Conservation (phyloP, 2,113 vertebrate genomes). For the Oxyruncus cristatus region DNA sequence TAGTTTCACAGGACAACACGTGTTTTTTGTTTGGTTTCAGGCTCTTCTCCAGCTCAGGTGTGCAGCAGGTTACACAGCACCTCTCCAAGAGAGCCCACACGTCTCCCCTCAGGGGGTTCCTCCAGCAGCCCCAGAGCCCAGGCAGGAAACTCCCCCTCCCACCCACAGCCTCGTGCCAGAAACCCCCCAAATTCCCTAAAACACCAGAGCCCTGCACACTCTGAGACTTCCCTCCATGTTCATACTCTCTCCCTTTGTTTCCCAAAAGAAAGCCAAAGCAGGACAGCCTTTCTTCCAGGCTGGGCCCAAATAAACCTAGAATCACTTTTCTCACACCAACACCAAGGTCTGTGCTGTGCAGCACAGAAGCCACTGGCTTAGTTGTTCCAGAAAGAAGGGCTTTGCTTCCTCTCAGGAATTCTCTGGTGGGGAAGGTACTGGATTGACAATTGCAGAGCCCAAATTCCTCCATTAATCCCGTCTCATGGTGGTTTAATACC, state of each 20-base stretch:
- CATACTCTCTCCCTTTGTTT: not conserved
- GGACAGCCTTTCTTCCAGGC: not conserved
- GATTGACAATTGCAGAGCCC: constrained; percentile 34
- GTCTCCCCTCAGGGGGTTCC: not conserved
- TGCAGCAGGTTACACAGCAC: not conserved
- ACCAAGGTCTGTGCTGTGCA: fast-evolving
- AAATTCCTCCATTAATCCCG: constrained; percentile 55
- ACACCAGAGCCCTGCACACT: not conserved
- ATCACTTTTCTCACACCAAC: not conserved
- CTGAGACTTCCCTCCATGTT: fast-evolving
- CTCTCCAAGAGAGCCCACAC: not conserved
- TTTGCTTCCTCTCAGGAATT: not conserved
- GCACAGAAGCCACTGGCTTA: not conserved
- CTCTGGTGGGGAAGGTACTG: fast-evolving
- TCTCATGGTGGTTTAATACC: constrained; percentile 39
- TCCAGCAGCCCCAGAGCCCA: not conserved
- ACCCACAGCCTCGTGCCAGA: not conserved
- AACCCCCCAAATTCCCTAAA: not conserved
- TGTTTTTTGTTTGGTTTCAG: not conserved
- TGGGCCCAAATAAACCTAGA: not conserved
- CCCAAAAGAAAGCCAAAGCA: not conserved
- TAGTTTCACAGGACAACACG: fast-evolving
- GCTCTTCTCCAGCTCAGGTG: not conserved
- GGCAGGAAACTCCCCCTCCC: not conserved
- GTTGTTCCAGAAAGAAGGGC: not conserved